Conservation (phyloP, 2,888 invertebrate genomes). For the Rotaria socialis region DNA sequence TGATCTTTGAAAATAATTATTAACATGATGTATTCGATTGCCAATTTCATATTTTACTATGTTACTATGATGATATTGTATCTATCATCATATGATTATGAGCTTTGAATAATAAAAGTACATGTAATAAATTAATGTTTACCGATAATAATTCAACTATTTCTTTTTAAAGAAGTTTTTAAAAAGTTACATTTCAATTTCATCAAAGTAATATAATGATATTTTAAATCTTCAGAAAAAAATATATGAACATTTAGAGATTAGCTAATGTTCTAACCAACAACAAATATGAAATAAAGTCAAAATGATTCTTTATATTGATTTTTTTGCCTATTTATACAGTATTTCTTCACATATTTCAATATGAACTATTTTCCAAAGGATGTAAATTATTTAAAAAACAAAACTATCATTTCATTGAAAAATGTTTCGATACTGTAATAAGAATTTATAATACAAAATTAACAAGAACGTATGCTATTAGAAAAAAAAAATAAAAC, state of each 20-base stretch:
- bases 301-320: not conserved
- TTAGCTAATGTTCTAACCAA: not conserved
- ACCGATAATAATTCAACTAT: not conserved
- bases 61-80: not conserved
- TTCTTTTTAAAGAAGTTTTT: not conserved
- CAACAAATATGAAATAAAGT: not conserved
- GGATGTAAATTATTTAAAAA: not conserved
- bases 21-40: too few species aligned
- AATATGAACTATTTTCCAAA: not conserved
- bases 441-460: too few species aligned
- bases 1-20: not conserved
- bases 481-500: too few species aligned
- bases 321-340: not conserved
- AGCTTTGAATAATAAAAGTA: not conserved
- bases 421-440: not conserved
- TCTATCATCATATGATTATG: not conserved
- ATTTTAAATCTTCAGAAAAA: not conserved
- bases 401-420: not conserved
- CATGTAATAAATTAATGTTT: not conserved
- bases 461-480: too few species aligned
- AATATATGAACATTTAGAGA: not conserved
- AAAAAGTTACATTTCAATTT: not conserved
- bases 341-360: not conserved
- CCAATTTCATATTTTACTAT: not conserved
- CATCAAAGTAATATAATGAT: not conserved